Evolutionary conservation across 2,797 vertebrate species (phyloP).

Genomic region (Anguilla anguilla): DNA sequence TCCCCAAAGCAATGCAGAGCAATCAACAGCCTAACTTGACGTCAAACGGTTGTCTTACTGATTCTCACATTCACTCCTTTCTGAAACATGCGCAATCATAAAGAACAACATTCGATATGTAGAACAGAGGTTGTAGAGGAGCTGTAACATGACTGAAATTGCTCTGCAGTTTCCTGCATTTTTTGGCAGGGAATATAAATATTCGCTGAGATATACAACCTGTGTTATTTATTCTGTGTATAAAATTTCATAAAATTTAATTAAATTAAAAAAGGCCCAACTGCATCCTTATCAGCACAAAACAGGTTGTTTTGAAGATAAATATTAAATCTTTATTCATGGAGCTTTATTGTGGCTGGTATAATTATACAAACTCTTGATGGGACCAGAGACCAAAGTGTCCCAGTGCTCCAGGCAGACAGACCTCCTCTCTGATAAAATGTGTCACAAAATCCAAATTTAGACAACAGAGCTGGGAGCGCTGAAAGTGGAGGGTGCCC

Average conservation of each 20-base stretch:
- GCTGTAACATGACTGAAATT: neutral
- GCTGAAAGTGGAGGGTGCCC: conserved; percentile 6
- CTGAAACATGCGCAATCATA: conserved; percentile 57
- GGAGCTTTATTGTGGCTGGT: neutral
- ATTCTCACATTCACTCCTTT: conserved; percentile 69
- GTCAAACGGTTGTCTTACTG: conserved; percentile 69
- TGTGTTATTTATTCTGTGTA: neutral
- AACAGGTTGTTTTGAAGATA: neutral
- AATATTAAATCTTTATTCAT: neutral
- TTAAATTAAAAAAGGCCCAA: neutral
- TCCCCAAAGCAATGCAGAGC: conserved; percentile 44
- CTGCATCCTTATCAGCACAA: neutral
- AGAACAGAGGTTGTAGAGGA: conserved; percentile 28
- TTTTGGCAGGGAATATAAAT: neutral
- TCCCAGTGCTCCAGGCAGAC: neutral
- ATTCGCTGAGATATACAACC: neutral
- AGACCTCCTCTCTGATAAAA: neutral
- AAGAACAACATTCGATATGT: conserved; percentile 42
- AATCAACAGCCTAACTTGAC: conserved; percentile 63
- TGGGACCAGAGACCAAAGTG: conserved; percentile 7
- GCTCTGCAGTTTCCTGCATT: neutral
- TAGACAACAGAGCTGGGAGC: conserved; percentile 15
- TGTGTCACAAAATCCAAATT: conserved; percentile 16
- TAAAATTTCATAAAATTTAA: neutral
- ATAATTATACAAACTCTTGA: conserved; percentile 14